These are phyloP conservation scores for Pomatostomus ruficeps DNA, from an alignment of 2,113 vertebrate species.

Conservation along the genomic window DNA sequence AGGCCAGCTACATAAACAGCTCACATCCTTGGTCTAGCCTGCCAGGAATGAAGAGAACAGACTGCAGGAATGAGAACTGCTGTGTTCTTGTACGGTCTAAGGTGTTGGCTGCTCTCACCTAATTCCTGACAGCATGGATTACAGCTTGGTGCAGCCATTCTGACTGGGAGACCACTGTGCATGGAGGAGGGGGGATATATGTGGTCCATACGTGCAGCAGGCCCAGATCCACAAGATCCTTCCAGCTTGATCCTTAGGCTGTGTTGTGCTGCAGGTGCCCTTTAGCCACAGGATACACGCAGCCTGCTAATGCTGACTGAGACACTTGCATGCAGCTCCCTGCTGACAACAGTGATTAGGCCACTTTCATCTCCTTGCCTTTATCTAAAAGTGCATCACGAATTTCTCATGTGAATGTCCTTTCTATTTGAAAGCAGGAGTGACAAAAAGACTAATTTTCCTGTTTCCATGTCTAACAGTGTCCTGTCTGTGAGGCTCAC, in stretches of 20 bases:
- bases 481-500: background rate
- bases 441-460: background rate
- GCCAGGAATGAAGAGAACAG: background rate
- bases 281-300: background rate
- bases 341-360: background rate
- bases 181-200: background rate
- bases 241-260: background rate
- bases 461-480: background rate
- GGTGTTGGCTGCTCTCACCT: background rate
- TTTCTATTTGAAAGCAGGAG: background rate
- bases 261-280: accelerated
- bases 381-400: accelerated
- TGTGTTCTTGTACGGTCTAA: background rate
- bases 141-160: background rate
- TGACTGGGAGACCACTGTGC: background rate
- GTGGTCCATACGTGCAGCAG: accelerated
- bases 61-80: background rate
- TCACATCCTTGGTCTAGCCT: background rate
- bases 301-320: background rate
- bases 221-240: background rate
- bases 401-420: background rate
- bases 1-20: background rate
- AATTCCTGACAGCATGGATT: background rate
- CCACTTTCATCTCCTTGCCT: background rate
- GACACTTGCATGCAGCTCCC: background rate